These are phyloP conservation scores for Dendrophyllia cribrosa DNA, from an alignment of 64 coral and sea anemone genomes.

Conservation along the genomic window DNA sequence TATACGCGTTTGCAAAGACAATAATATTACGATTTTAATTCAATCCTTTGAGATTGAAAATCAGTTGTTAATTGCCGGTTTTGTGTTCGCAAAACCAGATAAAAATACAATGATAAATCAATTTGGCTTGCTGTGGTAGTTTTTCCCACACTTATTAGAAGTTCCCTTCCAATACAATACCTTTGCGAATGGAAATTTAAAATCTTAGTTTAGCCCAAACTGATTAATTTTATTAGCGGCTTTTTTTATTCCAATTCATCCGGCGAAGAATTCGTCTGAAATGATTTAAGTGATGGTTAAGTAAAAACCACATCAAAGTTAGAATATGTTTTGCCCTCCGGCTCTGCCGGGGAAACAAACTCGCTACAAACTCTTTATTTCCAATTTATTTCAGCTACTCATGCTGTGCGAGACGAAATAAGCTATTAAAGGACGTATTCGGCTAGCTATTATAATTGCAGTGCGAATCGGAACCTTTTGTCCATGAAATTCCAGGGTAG, in stretches of 20 bases:
- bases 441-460: too few species aligned
- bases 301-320: constrained; percentile 38
- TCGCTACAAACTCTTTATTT: not conserved
- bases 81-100: constrained; percentile 23
- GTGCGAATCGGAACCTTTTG: too few species aligned
- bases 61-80: constrained; percentile 35
- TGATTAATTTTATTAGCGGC: constrained; percentile 26
- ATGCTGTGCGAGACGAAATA: not conserved
- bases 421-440: too few species aligned
- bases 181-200: constrained; percentile 21
- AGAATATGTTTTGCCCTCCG: not conserved
- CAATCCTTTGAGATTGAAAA: constrained; percentile 25
- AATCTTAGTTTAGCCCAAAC: not conserved
- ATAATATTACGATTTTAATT: constrained; percentile 25
- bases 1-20: not conserved
- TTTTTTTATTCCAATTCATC: constrained; percentile 4
- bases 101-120: constrained; percentile 12
- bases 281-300: not conserved
- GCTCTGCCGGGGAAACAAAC: not conserved
- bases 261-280: constrained; percentile 14
- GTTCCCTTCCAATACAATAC: constrained; percentile 5
- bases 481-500: too few species aligned
- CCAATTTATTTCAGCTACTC: not conserved
- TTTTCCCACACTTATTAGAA: constrained; percentile 29
- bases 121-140: not conserved